Conservation (phyloP, 2,888 invertebrate genomes). For the Pollenia amentaria region DNA sequence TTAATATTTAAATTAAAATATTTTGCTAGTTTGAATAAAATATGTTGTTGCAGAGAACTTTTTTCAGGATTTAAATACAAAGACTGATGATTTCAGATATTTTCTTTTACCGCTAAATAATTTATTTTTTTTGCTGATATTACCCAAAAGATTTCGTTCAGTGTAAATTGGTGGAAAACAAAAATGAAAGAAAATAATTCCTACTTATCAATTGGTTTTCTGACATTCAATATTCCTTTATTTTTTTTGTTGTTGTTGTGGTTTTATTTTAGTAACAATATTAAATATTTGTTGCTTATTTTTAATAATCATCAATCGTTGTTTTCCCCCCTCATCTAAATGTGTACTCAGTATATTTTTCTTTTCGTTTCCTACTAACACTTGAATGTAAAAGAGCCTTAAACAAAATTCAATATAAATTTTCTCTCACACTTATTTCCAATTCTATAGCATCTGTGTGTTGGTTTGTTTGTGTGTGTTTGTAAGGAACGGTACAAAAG, state of each 20-base stretch:
- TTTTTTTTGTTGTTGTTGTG: not conserved
- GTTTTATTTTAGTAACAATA: conserved; percentile 28
- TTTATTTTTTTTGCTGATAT: no score
- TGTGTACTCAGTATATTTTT: conserved; percentile 25
- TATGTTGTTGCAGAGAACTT: no score
- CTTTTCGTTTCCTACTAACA: conserved; percentile 40
- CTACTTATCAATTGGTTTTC: conserved; percentile 65
- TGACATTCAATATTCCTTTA: conserved; percentile 18
- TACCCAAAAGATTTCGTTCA: no score
- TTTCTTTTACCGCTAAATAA: no score
- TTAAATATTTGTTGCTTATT: conserved; percentile 71
- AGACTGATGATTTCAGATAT: no score
- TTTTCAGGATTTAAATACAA: no score
- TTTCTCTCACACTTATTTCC: not conserved
- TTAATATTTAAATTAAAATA: no score
- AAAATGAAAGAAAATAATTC: not conserved
- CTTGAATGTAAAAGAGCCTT: conserved; percentile 39
- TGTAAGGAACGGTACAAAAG: conserved; percentile 70
- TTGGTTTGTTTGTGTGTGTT: not conserved
- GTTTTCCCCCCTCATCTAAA: conserved; percentile 4
- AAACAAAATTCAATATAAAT: conserved; percentile 44
- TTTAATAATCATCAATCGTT: conserved; percentile 65
- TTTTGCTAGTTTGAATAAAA: no score
- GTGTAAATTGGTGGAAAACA: no score
- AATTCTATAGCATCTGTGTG: not conserved